These are phyloP conservation scores for Coregonus sp. DNA, from an alignment of 2,797 vertebrate genomes.

Conservation along the genomic window DNA sequence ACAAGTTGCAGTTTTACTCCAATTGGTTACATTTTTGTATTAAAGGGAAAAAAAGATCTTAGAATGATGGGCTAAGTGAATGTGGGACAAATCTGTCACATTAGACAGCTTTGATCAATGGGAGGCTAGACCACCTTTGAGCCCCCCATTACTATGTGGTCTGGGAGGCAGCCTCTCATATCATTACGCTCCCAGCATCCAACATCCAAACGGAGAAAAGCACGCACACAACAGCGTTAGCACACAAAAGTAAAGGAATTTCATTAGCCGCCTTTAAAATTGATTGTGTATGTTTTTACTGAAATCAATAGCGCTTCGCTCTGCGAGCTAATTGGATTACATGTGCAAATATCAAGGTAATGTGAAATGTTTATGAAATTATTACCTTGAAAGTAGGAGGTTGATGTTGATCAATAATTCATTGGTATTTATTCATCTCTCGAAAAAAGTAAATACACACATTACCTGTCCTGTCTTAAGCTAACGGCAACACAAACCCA, in stretches of 20 bases:
- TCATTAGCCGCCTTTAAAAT: constrained; percentile 65
- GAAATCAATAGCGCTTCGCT: constrained; percentile 73
- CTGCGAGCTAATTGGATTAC: constrained; percentile 73
- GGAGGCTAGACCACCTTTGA: constrained; percentile 18
- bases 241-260: constrained; percentile 66
- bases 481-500: constrained; percentile 7
- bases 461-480: constrained; percentile 25
- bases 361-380: constrained; percentile 73
- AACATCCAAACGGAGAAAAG: not conserved
- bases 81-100: not conserved
- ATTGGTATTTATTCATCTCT: constrained; percentile 47
- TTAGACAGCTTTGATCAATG: constrained; percentile 18
- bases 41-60: not conserved
- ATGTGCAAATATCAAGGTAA: constrained; percentile 71
- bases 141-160: constrained; percentile 31
- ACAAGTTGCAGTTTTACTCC: not conserved
- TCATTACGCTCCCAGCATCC: constrained; percentile 41
- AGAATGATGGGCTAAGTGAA: constrained; percentile 5
- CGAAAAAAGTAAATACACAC: constrained; percentile 30
- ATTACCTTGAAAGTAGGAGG: constrained; percentile 55
- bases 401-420: constrained; percentile 57
- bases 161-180: constrained; percentile 36
- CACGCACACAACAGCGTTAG: constrained; percentile 32
- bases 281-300: constrained; percentile 66
- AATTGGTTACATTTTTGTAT: constrained; percentile 12